phyloP scores from a whole-genome alignment of 2,113 vertebrate genomes.

The Thalassarche chlororhynchos region DNA sequence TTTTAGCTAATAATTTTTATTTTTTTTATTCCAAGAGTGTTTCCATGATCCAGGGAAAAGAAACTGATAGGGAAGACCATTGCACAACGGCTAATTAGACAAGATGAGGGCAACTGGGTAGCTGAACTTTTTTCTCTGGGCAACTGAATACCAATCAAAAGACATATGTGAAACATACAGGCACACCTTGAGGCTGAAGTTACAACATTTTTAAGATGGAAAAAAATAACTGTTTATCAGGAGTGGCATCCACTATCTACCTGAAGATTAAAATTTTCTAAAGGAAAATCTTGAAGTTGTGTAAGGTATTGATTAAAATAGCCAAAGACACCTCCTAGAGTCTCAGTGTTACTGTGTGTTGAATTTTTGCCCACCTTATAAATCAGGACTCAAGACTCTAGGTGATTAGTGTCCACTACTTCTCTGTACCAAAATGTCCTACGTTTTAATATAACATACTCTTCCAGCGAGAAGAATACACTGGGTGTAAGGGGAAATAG shows the following conservation, averaged over 20 bases:
- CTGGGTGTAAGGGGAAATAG: not conserved
- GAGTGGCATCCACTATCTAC: not conserved
- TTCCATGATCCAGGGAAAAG: not conserved
- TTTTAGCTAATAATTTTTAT: not conserved
- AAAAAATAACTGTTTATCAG: not conserved
- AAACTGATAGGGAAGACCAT: not conserved
- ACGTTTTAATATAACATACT: not conserved
- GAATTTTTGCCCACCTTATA: not conserved
- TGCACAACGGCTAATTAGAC: not conserved
- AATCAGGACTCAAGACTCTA: not conserved
- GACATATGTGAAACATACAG: not conserved
- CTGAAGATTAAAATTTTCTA: not conserved
- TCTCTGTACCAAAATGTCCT: not conserved
- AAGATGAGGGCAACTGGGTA: not conserved
- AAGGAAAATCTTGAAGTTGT: not conserved
- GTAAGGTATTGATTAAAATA: not conserved
- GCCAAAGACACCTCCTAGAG: not conserved
- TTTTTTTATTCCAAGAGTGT: not conserved
- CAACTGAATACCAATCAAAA: not conserved
- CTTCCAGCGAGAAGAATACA: not conserved
- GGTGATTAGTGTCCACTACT: not conserved
- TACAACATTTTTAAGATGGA: not conserved
- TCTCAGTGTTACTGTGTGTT: not conserved
- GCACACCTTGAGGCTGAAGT: not conserved
- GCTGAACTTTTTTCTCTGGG: not conserved